A percentile compares a stretch with the other conserved stretches of the same genome.
Conservation (phyloP, 2,797 vertebrate species). For the Centropyge bicolor region DNA sequence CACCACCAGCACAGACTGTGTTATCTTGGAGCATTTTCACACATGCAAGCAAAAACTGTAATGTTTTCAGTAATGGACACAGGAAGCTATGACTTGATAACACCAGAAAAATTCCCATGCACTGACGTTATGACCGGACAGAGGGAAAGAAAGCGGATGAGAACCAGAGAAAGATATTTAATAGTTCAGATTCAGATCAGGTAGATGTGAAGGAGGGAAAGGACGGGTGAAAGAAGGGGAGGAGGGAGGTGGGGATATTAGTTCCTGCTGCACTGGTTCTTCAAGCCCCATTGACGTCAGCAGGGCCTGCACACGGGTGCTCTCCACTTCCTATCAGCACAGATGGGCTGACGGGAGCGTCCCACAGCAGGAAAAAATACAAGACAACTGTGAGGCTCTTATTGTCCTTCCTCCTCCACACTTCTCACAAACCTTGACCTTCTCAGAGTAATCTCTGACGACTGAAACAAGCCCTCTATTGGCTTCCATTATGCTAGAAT, state of each 20-base stretch:
- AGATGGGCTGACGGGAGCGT: slow-evolving; percentile 72
- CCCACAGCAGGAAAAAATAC: slow-evolving; percentile 77
- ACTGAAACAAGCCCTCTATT: slow-evolving; percentile 23
- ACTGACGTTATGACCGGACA: background rate
- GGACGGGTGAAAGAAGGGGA: slow-evolving; percentile 46
- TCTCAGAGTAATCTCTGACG: slow-evolving; percentile 50
- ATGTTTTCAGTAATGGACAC: slow-evolving; percentile 7
- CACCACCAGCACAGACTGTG: background rate
- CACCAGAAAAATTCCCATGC: background rate
- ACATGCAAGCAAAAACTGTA: slow-evolving; percentile 12
- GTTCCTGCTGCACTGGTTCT: slow-evolving; percentile 82
- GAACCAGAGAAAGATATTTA: slow-evolving; percentile 11
- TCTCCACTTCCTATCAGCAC: slow-evolving; percentile 82
- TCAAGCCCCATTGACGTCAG: slow-evolving; percentile 84
- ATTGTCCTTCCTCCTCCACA: slow-evolving; percentile 79
- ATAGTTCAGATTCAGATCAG: slow-evolving; percentile 33
- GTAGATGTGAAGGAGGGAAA: slow-evolving; percentile 36
- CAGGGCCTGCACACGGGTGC: slow-evolving; percentile 69
- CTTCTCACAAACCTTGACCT: slow-evolving; percentile 76
- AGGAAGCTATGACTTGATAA: slow-evolving; percentile 23
- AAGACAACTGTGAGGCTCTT: slow-evolving; percentile 65
- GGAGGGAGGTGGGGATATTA: slow-evolving; percentile 61
- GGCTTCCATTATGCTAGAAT: slow-evolving; percentile 25
- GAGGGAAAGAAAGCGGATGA: slow-evolving; percentile 1
- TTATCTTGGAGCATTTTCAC: slow-evolving; percentile 25